Evolutionary conservation across 2,113 vertebrate species (phyloP), one percentile per base, ranked within the genome.

Genomic region (Rhabdomys dilectus): DNA sequence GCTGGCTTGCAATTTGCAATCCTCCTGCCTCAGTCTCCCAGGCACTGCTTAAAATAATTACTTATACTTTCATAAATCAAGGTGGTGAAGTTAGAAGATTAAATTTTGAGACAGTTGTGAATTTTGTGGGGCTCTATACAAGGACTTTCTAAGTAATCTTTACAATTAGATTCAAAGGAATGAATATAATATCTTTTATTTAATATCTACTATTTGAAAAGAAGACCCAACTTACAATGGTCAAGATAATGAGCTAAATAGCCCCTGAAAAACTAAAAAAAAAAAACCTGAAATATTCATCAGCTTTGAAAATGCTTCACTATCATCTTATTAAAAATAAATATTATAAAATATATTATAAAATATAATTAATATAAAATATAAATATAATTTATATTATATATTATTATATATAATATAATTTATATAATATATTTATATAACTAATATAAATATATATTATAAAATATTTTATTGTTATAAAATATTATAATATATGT

Each of bases 171-270:
- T 72, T 6, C 15, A 90, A 95, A 87, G 73, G 19, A 91, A 53
- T 86, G 70, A 91, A 86, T 39, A 26, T 16, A 89, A 88, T 76
- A 22, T 91, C 3, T 84, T 90, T 39, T 66, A 91, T 36, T 5
- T 88, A 84, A 88, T 88, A 95, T 68, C 94, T 85, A 22, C 21
- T 84, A 64, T 53, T 77, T 81, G 85, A 91, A 84, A 81, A 34
- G 84, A 96, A 92, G 78, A n/a, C 10, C 80, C 10, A 58, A 22
- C 0, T 87, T 94, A 42, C 6, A 95, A n/a, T 62, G 12, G 16
- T 89, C 36, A 77, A 22, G 45, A 16, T 85, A 8, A 78, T 85
- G 11, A 75, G 15, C 64, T 42, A 75, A 66, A 48, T 86, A 97
- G 81, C 36, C 31, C 62, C 34, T 68, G 24, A 29, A 17, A 93